These are phyloP conservation scores for Drosophila greeni DNA, from an alignment of 2,888 invertebrate genomes.

Conservation along the genomic window DNA sequence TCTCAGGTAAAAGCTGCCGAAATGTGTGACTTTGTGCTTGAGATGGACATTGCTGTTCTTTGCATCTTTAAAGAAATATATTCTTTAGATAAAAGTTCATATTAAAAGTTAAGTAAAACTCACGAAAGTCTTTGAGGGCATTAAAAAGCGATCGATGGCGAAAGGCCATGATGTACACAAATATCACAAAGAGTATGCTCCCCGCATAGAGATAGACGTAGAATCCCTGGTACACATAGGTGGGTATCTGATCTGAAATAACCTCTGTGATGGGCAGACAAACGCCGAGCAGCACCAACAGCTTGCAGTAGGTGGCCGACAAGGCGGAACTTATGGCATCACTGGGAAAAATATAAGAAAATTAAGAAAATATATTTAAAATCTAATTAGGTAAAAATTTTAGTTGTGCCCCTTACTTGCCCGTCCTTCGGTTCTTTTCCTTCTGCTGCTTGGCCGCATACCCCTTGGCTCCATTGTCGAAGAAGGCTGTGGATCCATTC, in stretches of 20 bases:
- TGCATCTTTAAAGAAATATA: slow-evolving; percentile 65
- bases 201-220: slow-evolving; percentile 89
- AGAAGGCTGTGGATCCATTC: slow-evolving; percentile 61
- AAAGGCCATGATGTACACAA: slow-evolving; percentile 84
- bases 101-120: slow-evolving; percentile 47
- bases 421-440: slow-evolving; percentile 78
- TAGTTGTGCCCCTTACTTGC: slow-evolving; percentile 78
- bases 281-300: slow-evolving; percentile 89
- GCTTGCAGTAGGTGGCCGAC: slow-evolving; percentile 90
- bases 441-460: slow-evolving; percentile 75
- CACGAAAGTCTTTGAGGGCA: slow-evolving; percentile 81
- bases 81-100: not conserved
- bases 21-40: slow-evolving; percentile 80
- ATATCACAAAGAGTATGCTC: slow-evolving; percentile 87
- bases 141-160: slow-evolving; percentile 83
- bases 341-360: slow-evolving; percentile 73
- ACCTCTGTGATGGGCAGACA: slow-evolving; percentile 93
- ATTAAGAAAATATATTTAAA: not conserved
- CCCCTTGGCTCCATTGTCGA: slow-evolving; percentile 70
- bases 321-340: slow-evolving; percentile 86
- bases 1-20: slow-evolving; percentile 92
- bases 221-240: slow-evolving; percentile 89
- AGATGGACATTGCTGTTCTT: slow-evolving; percentile 76
- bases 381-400: fast-evolving
- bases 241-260: slow-evolving; percentile 87